Evolutionary conservation across 2,888 invertebrate genomes (phyloP).

Genomic region (Clusia tigrina): DNA sequence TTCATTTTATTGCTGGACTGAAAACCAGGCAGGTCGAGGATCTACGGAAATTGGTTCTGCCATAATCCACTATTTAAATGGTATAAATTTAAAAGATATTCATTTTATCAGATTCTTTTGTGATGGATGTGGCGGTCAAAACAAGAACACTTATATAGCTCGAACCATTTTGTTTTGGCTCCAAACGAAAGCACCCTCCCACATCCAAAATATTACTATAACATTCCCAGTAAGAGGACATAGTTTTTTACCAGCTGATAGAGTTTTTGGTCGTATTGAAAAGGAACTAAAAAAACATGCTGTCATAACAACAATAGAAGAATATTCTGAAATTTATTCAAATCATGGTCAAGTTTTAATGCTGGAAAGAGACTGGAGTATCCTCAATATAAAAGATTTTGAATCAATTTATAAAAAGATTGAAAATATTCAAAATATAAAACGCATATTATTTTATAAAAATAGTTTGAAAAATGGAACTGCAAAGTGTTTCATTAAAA

Average conservation of each 20-base stretch:
- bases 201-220: not conserved
- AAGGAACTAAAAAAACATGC: not conserved
- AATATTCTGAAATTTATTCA: not conserved
- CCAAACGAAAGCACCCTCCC: not conserved
- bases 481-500: no score
- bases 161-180: not conserved
- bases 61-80: not conserved
- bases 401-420: no score
- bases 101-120: not conserved
- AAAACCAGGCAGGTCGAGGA: not conserved
- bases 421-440: no score
- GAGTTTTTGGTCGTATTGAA: not conserved
- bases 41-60: not conserved
- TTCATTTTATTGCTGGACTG: not conserved
- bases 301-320: not conserved
- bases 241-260: no score
- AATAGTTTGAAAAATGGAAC: no score
- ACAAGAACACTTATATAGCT: not conserved
- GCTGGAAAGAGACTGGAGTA: no score
- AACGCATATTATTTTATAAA: no score
- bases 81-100: no score
- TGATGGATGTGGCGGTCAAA: not conserved
- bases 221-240: not conserved
- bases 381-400: no score
- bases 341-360: not conserved